Conservation (phyloP, 1,140 invertebrate species). For the Nomia melanderi region DNA sequence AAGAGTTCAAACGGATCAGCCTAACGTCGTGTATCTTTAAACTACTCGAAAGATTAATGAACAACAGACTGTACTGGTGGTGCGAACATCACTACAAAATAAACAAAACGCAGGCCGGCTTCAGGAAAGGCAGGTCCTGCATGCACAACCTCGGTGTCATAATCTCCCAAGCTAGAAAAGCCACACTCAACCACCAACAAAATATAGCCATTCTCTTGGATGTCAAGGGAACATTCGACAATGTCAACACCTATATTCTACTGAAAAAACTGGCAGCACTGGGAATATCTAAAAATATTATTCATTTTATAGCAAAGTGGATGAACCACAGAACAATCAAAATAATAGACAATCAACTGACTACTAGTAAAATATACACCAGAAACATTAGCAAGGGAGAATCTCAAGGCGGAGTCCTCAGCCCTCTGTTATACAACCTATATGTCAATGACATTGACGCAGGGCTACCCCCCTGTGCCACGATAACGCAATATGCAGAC, state of each 20-base stretch:
- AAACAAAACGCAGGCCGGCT: not conserved
- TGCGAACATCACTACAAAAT: not conserved
- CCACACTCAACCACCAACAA: not conserved
- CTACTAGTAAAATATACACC: no score
- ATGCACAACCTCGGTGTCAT: not conserved
- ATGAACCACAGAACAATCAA: not conserved
- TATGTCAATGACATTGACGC: not conserved
- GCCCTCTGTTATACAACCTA: constrained; percentile 21
- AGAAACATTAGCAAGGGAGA: not conserved
- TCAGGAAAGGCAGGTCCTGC: constrained; percentile 5
- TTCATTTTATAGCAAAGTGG: not conserved
- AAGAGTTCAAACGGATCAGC: not conserved
- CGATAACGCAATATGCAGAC: constrained; percentile 38
- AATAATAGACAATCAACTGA: no score
- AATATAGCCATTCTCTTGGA: not conserved
- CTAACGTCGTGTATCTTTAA: not conserved
- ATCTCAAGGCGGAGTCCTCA: constrained; percentile 7
- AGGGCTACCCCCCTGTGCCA: constrained; percentile 1
- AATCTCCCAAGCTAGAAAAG: not conserved
- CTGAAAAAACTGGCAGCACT: not conserved
- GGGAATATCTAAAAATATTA: not conserved
- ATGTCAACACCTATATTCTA: not conserved
- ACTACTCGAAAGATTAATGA: not conserved
- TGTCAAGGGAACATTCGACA: not conserved
- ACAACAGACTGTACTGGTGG: constrained; percentile 11